These are phyloP conservation scores for Lepidonotus clava DNA, from an alignment of 2,888 invertebrate genomes.

Conservation along the genomic window DNA sequence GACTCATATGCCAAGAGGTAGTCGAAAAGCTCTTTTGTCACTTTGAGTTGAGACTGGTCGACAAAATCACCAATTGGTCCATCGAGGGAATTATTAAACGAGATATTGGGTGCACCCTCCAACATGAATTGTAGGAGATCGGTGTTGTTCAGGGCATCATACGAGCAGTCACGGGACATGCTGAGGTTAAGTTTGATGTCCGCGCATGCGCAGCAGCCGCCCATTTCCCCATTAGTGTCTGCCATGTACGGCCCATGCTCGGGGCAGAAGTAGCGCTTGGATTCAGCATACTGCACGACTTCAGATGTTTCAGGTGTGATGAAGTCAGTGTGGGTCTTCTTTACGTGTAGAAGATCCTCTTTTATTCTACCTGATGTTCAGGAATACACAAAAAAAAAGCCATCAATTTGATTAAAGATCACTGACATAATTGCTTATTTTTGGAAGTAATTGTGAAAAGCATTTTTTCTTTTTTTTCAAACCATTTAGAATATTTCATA, in stretches of 20 bases:
- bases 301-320: background rate
- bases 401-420: too few relatives aligned
- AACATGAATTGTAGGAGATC: background rate
- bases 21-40: constrained; percentile 3
- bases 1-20: constrained; percentile 10
- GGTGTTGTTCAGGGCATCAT: background rate
- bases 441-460: too few relatives aligned
- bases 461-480: too few relatives aligned
- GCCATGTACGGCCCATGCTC: constrained; percentile 29
- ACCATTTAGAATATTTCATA: too few relatives aligned
- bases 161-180: background rate
- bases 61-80: background rate
- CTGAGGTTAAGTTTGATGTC: constrained; percentile 16
- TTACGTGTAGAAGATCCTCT: background rate
- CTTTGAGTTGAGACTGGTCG: background rate
- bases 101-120: too few relatives aligned
- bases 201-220: background rate
- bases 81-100: too few relatives aligned
- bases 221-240: constrained; percentile 3
- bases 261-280: constrained; percentile 9
- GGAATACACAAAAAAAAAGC: too few relatives aligned
- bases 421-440: too few relatives aligned
- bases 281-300: background rate
- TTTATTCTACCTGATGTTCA: too few relatives aligned
- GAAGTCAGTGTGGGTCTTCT: background rate